Conservation (phyloP, 2,797 vertebrate species). For the Urosaurus nigricauda region DNA sequence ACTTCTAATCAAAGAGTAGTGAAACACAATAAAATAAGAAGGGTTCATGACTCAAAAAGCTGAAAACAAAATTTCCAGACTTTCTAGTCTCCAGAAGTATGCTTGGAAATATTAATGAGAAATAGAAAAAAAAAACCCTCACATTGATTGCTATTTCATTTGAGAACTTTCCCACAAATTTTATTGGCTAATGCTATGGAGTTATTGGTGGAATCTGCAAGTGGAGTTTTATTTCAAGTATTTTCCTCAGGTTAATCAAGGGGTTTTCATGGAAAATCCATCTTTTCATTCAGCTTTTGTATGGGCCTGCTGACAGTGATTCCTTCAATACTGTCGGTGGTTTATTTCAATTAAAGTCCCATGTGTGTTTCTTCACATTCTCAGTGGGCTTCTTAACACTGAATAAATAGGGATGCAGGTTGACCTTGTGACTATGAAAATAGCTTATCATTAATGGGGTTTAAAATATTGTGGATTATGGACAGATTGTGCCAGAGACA, state of each 20-base stretch:
- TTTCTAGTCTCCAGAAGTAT: conserved; percentile 53
- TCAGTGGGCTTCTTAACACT: background rate
- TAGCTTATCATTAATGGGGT: background rate
- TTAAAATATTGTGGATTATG: background rate
- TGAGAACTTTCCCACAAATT: conserved; percentile 55
- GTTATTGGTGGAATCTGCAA: conserved; percentile 54
- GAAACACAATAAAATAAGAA: conserved; percentile 69
- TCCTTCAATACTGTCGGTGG: conserved; percentile 1
- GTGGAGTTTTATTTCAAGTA: conserved; percentile 7
- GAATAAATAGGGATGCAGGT: no score
- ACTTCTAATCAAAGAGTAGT: conserved; percentile 69
- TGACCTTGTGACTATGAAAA: background rate
- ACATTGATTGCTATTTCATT: conserved; percentile 25
- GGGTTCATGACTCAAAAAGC: conserved; percentile 60
- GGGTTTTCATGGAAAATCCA: conserved; percentile 19
- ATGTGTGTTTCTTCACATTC: background rate
- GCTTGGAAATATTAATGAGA: conserved; percentile 47
- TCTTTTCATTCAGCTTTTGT: background rate
- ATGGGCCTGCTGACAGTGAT: background rate
- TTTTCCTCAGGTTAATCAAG: conserved; percentile 8
- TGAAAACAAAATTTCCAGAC: conserved; percentile 70
- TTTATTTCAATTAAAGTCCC: background rate
- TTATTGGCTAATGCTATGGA: conserved; percentile 47
- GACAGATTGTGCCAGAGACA: background rate
- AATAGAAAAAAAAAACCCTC: conserved; percentile 53